A percentile compares a stretch with the other conserved stretches of the same genome.
These are phyloP conservation scores for Columbina picui DNA, from an alignment of 2,113 vertebrate species.

Conservation along the genomic window DNA sequence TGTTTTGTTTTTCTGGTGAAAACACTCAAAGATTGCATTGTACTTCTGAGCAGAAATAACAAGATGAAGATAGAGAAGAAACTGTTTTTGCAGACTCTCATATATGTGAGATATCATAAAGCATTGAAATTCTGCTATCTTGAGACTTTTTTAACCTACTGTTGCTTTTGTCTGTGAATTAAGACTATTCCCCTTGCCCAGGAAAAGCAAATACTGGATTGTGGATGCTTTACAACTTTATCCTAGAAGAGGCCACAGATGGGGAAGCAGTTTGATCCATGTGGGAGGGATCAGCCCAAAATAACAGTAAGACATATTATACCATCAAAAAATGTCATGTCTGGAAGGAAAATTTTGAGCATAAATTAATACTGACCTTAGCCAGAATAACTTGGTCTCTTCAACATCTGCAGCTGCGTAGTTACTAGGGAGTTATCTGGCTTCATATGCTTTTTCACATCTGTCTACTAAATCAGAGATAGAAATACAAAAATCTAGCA, in stretches of 20 bases:
- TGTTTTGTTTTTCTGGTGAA: neutral
- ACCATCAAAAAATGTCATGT: constrained; percentile 41
- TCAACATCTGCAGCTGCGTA: constrained; percentile 67
- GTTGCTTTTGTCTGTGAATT: constrained; percentile 45
- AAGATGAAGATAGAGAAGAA: neutral
- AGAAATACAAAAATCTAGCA: constrained; percentile 27
- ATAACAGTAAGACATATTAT: constrained; percentile 60
- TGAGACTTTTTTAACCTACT: neutral
- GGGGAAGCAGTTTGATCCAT: constrained; percentile 42
- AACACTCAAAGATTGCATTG: neutral
- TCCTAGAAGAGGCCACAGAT: constrained; percentile 47
- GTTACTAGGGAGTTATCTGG: constrained; percentile 58
- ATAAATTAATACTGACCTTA: constrained; percentile 46
- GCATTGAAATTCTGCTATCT: constrained; percentile 27
- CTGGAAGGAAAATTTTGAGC: constrained; percentile 51
- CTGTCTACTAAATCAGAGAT: constrained; percentile 63
- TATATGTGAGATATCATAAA: neutral
- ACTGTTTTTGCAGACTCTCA: neutral
- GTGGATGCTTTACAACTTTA: neutral
- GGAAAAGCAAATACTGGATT: neutral
- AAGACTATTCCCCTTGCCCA: constrained; percentile 22
- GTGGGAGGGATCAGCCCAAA: constrained; percentile 39
- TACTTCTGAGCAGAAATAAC: neutral
- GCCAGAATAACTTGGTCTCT: constrained; percentile 27
- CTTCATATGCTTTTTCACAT: constrained; percentile 56